These are phyloP conservation scores for Sorex araneus DNA, from an alignment of 2,113 vertebrate genomes.

Conservation along the genomic window DNA sequence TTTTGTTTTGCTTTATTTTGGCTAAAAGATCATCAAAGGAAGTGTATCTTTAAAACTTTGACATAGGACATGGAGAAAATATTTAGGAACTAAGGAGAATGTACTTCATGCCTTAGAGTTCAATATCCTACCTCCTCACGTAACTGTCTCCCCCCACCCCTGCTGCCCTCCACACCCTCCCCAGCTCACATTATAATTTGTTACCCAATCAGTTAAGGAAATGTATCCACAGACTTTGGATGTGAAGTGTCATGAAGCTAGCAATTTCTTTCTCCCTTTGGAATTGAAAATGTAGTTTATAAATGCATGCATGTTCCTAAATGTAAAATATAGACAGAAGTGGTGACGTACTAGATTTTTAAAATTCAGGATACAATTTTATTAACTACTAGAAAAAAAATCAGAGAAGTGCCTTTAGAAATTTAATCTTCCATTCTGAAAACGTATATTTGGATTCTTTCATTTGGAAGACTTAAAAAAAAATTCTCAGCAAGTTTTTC, in stretches of 20 bases:
- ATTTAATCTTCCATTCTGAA: conserved; percentile 8
- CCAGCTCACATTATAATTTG: not conserved
- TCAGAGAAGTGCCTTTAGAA: not conserved
- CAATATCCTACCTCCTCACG: not conserved
- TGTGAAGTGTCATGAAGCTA: not conserved
- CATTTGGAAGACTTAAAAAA: not conserved
- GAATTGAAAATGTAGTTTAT: not conserved
- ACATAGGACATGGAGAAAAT: not conserved
- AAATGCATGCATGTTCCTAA: not conserved
- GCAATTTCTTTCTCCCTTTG: not conserved
- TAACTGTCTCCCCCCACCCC: no score
- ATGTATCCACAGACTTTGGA: not conserved
- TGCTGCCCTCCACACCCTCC: no score
- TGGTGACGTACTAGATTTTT: not conserved
- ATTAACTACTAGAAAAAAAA: not conserved
- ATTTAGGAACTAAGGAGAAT: not conserved
- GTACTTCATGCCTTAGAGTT: not conserved
- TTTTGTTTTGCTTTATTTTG: conserved; percentile 30
- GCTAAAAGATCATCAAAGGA: not conserved
- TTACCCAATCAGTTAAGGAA: not conserved
- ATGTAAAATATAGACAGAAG: not conserved
- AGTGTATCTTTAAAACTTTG: not conserved
- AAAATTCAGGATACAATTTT: not conserved
- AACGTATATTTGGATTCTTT: conserved; percentile 5
- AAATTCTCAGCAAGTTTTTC: not conserved